phyloP scores from a whole-genome alignment of 2,888 invertebrate species.

The Amphipoea oculea region DNA sequence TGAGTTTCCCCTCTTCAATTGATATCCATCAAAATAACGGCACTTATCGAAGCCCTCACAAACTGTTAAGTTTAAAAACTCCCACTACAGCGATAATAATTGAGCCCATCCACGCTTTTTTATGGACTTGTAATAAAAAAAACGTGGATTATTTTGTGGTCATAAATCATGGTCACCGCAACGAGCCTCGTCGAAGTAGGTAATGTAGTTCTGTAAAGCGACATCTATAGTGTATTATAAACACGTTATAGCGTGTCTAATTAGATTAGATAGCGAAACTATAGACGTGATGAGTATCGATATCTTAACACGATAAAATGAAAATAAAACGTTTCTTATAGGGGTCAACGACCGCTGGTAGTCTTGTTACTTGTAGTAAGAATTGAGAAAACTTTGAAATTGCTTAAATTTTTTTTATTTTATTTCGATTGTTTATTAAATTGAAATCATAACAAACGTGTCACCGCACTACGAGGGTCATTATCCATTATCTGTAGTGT shows the following conservation, averaged over 20 bases:
- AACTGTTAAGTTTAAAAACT: conserved; percentile 24
- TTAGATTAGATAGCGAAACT: not conserved
- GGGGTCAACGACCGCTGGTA: too few relatives aligned
- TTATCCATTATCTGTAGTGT: too few relatives aligned
- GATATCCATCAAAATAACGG: conserved; percentile 7
- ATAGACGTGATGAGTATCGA: too few relatives aligned
- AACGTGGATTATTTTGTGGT: conserved; percentile 69
- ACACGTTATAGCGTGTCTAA: not conserved
- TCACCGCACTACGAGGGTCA: too few relatives aligned
- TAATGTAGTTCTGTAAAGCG: conserved; percentile 43
- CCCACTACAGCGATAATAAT: conserved; percentile 30
- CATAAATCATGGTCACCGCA: conserved; percentile 71
- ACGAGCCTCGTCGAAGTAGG: conserved; percentile 30
- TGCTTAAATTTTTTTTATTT: too few relatives aligned
- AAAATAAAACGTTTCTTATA: too few relatives aligned
- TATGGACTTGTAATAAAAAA: conserved; percentile 73
- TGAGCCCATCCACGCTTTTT: conserved; percentile 53
- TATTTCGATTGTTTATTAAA: too few relatives aligned
- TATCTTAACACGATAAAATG: too few relatives aligned
- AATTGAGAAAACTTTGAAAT: too few relatives aligned
- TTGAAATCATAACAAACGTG: too few relatives aligned
- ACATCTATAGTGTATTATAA: conserved; percentile 33
- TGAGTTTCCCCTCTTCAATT: conserved; percentile 14
- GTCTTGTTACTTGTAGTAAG: too few relatives aligned
- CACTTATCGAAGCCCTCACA: conserved; percentile 16